Conservation (phyloP, 2,888 invertebrate species). For the Tenthredo distinguenda region DNA sequence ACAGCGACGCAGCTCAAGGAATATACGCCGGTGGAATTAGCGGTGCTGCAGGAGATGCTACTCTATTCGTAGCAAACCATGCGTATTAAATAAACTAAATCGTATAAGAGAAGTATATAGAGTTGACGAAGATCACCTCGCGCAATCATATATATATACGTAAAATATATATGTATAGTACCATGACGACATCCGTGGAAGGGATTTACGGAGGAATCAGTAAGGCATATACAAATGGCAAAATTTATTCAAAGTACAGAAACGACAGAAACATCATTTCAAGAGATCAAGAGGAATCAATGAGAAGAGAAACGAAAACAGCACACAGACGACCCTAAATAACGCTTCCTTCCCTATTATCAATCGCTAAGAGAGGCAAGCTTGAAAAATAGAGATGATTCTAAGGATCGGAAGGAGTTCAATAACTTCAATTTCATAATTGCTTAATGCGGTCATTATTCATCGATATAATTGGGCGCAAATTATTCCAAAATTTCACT, state of each 20-base stretch:
- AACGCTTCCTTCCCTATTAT: neutral
- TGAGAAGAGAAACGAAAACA: neutral
- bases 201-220: neutral
- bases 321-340: neutral
- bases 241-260: neutral
- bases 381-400: neutral
- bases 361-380: neutral
- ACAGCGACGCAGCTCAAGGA: slow-evolving; percentile 94
- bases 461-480: neutral
- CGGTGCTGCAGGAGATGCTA: slow-evolving; percentile 92
- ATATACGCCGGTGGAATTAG: slow-evolving; percentile 94
- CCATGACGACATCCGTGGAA: neutral
- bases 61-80: slow-evolving; percentile 97
- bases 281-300: neutral
- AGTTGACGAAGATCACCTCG: slow-evolving; percentile 16
- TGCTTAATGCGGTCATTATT: neutral
- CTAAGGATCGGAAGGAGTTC: too few relatives aligned
- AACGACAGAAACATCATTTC: neutral
- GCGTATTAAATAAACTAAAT: slow-evolving; percentile 86
- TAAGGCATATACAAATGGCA: neutral
- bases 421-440: neutral
- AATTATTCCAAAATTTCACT: neutral
- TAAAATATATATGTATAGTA: neutral
- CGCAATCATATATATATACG: neutral
- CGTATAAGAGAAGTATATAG: neutral